Evolutionary conservation across 2,113 vertebrate genomes (phyloP), one percentile per base, ranked within the genome.

Genomic region (Antidorcas marsupialis): DNA sequence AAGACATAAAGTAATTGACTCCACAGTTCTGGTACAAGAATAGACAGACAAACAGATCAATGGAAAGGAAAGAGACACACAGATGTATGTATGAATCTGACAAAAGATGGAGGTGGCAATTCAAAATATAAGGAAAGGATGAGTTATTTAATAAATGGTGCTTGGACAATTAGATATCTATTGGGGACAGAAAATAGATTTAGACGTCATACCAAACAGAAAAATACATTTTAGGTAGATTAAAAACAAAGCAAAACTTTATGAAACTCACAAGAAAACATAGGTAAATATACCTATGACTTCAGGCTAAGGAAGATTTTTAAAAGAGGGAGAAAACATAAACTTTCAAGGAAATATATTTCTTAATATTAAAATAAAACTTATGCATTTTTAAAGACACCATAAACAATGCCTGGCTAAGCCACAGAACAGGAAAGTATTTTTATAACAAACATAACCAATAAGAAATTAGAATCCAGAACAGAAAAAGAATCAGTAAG

Each of bases 231-330:
- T 90, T 84, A 74, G 45, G 17, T 74, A 90, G 71, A 86, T 60
- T 53, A 93, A 95, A 91, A 43, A 47, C 50, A 96, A 57, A 81
- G 11, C 7, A 81, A 85, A 91, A 78, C 33, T 43, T 79, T 64
- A 64, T 57, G 23, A 96, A 94, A 59, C 36, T 67, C 53, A 93
- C 23, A 95, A 81, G 67, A 94, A 81, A 89, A 92, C 86, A 95
- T 27, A 9, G 62, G 30, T 84, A 55, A 62, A 43, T 62, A 88
- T 16, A 85, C 17, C 28, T 76, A 52, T 57, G 39, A 81, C 16
- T 89, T 92, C 36, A 82, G 14, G 27, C 90, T 87, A 71, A 94
- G 28, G 21, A 93, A 90, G 23, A 53, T 60, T 74, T 86, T 95
- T 93, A 78, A 92, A 82, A 3, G 36, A 59, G 23, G 82, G 23